phyloP scores from a whole-genome alignment of 1,140 invertebrate species.

The Drosophila pseudoananassae region DNA sequence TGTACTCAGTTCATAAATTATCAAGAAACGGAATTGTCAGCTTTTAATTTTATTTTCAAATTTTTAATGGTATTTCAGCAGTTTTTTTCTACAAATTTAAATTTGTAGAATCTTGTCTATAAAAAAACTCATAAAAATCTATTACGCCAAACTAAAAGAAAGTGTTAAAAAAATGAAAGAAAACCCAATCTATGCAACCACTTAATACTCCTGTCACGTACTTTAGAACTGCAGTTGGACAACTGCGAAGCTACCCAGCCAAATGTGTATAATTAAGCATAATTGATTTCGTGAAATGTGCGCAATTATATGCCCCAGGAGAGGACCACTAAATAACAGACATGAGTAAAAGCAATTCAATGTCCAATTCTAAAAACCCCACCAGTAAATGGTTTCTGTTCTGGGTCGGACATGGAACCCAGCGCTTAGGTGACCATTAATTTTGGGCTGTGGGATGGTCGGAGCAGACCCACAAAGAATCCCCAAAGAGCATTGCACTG shows the following conservation, averaged over 20 bases:
- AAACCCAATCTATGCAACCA: conserved; percentile 6
- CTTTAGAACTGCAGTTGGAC: conserved; percentile 25
- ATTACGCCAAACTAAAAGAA: background rate
- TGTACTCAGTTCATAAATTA: conserved; percentile 39
- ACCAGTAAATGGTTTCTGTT: conserved; percentile 10
- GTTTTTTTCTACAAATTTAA: background rate
- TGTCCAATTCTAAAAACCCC: conserved; percentile 8
- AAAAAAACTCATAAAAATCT: background rate
- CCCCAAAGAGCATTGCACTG: background rate
- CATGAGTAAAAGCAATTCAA: conserved; percentile 53
- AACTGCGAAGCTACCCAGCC: conserved; percentile 26
- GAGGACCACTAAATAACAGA: background rate
- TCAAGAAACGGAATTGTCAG: conserved; percentile 14
- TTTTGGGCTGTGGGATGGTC: background rate
- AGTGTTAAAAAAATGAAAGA: background rate
- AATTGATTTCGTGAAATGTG: conserved; percentile 68
- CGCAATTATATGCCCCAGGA: conserved; percentile 48
- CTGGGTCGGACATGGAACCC: background rate
- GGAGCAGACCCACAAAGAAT: conserved; percentile 5
- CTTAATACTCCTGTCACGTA: conserved; percentile 45
- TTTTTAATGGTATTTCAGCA: background rate
- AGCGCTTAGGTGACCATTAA: conserved; percentile 16
- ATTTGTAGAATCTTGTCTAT: too few species aligned
- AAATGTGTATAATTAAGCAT: conserved; percentile 66
- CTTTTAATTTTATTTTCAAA: background rate